These are phyloP conservation scores for Sicus ferrugineus DNA, from an alignment of 2,888 invertebrate species.

Conservation along the genomic window DNA sequence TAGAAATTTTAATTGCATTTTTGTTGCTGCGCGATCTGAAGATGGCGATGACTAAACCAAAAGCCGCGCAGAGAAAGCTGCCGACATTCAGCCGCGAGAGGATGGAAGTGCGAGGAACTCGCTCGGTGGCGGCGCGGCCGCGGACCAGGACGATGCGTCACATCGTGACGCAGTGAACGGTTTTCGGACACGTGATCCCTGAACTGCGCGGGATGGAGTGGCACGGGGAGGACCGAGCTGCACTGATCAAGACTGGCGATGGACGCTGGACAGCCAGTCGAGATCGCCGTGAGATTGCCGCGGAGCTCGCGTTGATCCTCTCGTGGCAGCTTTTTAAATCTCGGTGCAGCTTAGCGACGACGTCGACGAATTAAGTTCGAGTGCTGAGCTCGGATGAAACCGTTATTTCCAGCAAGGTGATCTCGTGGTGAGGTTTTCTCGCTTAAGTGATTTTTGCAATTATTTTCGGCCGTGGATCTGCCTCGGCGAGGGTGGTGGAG, in stretches of 20 bases:
- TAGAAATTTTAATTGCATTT: constrained; percentile 42
- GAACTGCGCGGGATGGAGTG: background rate
- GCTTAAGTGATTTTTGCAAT: background rate
- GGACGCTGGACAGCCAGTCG: too few relatives aligned
- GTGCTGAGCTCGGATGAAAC: constrained; percentile 1
- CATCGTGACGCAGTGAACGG: background rate
- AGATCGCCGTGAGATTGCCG: too few relatives aligned
- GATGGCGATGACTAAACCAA: constrained; percentile 8
- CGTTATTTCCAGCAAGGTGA: background rate
- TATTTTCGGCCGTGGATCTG: background rate
- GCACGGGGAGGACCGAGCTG: background rate
- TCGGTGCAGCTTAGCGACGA: background rate
- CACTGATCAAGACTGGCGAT: too few relatives aligned
- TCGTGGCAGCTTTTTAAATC: background rate
- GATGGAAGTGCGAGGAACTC: background rate
- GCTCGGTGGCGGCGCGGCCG: too few relatives aligned
- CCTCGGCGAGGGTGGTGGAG: too few relatives aligned
- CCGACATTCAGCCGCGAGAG: background rate
- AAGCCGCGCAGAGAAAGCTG: background rate
- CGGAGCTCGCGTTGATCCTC: too few relatives aligned
- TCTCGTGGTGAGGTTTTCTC: too few relatives aligned
- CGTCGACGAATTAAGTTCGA: background rate
- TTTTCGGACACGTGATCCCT: constrained; percentile 11
- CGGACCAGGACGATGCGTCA: background rate
- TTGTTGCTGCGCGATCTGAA: constrained; percentile 28